Conservation (phyloP, 1,140 invertebrate genomes). For the Drosophila nebulosa region DNA sequence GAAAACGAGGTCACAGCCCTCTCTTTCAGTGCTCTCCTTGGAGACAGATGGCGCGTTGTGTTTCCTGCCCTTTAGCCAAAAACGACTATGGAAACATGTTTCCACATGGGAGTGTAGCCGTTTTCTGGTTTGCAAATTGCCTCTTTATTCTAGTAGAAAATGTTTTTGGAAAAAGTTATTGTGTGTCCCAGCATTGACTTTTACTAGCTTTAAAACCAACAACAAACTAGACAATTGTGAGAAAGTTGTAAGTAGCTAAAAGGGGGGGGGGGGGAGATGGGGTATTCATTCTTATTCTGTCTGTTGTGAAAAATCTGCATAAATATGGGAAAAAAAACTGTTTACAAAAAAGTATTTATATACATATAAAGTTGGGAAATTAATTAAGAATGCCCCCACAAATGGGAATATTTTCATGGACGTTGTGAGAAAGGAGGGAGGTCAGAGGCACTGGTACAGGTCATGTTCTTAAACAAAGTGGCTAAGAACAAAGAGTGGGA, state of each 20-base stretch:
- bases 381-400: neutral
- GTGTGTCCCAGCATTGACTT: conserved; percentile 4
- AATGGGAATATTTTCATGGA: neutral
- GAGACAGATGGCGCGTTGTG: conserved; percentile 20
- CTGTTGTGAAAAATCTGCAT: conserved; percentile 20
- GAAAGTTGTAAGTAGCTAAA: conserved; percentile 17
- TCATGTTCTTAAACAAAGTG: conserved; percentile 16
- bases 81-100: conserved; percentile 30
- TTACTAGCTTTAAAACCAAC: neutral
- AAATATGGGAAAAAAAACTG: conserved; percentile 24
- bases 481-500: neutral
- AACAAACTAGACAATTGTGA: conserved; percentile 42
- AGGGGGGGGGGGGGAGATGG: too few relatives aligned
- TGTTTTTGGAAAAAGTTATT: conserved; percentile 2
- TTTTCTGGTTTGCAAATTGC: conserved; percentile 28
- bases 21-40: conserved; percentile 31
- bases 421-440: neutral
- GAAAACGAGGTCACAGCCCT: conserved; percentile 29
- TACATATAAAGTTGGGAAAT: conserved; percentile 5
- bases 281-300: conserved; percentile 27
- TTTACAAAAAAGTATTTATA: conserved; percentile 19
- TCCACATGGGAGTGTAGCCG: conserved; percentile 12
- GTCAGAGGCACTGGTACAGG: conserved; percentile 1
- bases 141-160: conserved; percentile 36
- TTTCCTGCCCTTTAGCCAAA: conserved; percentile 38